A percentile compares a stretch with the other conserved stretches of the same genome.
Evolutionary conservation across 2,113 vertebrate species (phyloP).

Genomic region (Cricetomys ansorgei): DNA sequence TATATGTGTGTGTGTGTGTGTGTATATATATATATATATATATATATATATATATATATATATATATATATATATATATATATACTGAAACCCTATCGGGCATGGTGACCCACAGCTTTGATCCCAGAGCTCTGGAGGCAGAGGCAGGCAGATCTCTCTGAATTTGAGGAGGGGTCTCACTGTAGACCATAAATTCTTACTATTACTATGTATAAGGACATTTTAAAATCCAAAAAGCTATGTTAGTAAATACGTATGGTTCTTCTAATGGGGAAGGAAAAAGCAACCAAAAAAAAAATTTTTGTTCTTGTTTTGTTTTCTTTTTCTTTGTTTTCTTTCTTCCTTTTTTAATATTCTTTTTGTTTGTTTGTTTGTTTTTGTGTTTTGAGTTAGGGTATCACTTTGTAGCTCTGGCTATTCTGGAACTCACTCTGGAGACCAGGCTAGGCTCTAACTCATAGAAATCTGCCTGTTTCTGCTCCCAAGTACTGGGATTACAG

Average conservation of each 20-base stretch:
- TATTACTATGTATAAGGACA: not conserved
- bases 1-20: too few species aligned
- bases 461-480: too few species aligned
- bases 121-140: too few species aligned
- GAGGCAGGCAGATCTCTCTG: too few species aligned
- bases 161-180: not conserved
- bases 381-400: not conserved
- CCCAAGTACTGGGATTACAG: too few species aligned
- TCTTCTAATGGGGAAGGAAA: not conserved
- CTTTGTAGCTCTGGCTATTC: not conserved
- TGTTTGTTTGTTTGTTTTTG: not conserved
- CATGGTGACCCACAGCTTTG: too few species aligned
- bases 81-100: not conserved
- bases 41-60: too few species aligned
- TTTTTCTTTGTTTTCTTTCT: not conserved
- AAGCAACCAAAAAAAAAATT: not conserved
- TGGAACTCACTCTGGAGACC: not conserved
- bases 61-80: too few species aligned
- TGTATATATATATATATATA: too few species aligned
- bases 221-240: not conserved
- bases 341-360: too few species aligned
- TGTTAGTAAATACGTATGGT: slow-evolving; percentile 43
- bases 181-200: not conserved
- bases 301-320: not conserved
- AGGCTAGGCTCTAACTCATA: not conserved